Percentiles rank a stretch among this genome's conserved stretches.
phyloP scores from a whole-genome alignment of 1,140 invertebrate genomes.

The Anastatus disparis region DNA sequence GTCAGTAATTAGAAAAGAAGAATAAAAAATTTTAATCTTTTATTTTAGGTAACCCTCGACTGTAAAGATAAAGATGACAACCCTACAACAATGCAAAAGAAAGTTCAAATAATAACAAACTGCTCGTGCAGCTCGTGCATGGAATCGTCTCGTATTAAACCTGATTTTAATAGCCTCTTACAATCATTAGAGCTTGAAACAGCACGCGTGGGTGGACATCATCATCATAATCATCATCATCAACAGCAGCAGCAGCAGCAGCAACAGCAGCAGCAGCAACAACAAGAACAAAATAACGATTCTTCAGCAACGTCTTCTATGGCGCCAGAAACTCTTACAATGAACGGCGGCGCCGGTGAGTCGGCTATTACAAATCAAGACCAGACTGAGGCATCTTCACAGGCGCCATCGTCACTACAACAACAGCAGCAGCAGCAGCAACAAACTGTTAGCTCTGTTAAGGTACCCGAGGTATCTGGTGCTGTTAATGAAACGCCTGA shows the following conservation, averaged over 20 bases:
- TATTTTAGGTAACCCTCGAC: slow-evolving; percentile 72
- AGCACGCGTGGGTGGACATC: slow-evolving; percentile 47
- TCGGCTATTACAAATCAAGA: too few species aligned
- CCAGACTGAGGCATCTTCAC: too few species aligned
- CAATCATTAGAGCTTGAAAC: slow-evolving; percentile 50
- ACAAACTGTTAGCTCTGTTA: too few species aligned
- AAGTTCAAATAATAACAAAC: slow-evolving; percentile 74
- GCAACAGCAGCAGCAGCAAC: background rate
- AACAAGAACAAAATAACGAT: background rate
- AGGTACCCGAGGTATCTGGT: background rate
- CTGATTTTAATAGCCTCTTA: slow-evolving; percentile 60
- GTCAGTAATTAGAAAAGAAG: too few species aligned
- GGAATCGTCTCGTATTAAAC: slow-evolving; percentile 62
- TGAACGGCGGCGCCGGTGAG: background rate
- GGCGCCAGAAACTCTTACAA: background rate
- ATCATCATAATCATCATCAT: slow-evolving; percentile 58
- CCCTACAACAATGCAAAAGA: slow-evolving; percentile 69
- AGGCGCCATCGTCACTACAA: too few species aligned
- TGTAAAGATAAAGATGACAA: slow-evolving; percentile 69
- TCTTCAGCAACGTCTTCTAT: too few species aligned
- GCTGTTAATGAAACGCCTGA: slow-evolving; percentile 59
- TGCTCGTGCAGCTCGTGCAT: slow-evolving; percentile 73
- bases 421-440: too few species aligned
- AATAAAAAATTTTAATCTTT: too few species aligned
- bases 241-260: background rate